Conservation (phyloP, 2,888 invertebrate genomes). For the Chalcosyrphus nemorum region DNA sequence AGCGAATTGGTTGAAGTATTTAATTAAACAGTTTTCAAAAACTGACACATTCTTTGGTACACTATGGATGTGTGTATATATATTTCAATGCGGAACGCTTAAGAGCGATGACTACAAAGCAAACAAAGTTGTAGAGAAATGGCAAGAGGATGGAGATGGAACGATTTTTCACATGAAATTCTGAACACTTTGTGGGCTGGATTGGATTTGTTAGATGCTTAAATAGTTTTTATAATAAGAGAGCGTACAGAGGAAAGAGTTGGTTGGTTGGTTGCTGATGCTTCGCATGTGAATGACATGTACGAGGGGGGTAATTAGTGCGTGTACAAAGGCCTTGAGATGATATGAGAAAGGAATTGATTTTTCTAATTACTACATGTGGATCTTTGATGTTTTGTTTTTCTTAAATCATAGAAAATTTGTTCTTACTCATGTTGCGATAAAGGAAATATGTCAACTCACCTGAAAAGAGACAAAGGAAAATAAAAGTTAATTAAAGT, state of each 20-base stretch:
- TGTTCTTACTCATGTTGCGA: slow-evolving; percentile 22
- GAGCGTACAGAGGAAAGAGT: not conserved
- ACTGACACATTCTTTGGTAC: slow-evolving; percentile 31
- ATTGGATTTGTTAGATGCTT: slow-evolving; percentile 24
- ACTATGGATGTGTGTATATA: not conserved
- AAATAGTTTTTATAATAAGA: slow-evolving; percentile 25
- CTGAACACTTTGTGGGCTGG: slow-evolving; percentile 10
- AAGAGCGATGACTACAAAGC: slow-evolving; percentile 11
- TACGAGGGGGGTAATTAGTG: slow-evolving; percentile 45
- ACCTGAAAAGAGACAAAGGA: slow-evolving; percentile 40
- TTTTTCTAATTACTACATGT: not conserved
- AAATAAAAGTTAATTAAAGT: not conserved
- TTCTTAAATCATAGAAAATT: not conserved
- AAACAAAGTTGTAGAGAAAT: not conserved
- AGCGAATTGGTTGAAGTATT: slow-evolving; percentile 32
- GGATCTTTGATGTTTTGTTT: not conserved
- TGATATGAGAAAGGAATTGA: slow-evolving; percentile 2
- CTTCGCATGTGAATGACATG: slow-evolving; percentile 41
- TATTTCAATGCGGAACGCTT: slow-evolving; percentile 8
- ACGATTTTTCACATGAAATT: not conserved
- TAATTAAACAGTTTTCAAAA: slow-evolving; percentile 59
- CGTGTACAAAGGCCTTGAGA: slow-evolving; percentile 18
- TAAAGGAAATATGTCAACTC: slow-evolving; percentile 24
- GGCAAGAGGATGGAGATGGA: not conserved
- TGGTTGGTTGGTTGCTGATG: not conserved